phyloP scores from a whole-genome alignment of 1,140 invertebrate species.

The Drosophila triauraria region DNA sequence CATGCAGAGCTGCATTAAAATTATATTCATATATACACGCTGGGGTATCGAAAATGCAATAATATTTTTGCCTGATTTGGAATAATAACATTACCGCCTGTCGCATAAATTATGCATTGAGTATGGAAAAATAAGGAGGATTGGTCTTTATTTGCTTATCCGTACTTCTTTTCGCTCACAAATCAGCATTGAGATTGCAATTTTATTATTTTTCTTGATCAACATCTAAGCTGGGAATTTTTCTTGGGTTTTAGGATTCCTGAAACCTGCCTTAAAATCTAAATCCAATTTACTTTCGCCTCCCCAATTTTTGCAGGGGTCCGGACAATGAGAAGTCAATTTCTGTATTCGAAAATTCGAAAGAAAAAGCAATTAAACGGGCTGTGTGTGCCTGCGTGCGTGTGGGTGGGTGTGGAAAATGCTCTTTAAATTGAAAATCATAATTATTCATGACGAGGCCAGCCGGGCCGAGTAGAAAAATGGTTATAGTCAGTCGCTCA shows the following conservation, averaged over 20 bases:
- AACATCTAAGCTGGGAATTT: neutral
- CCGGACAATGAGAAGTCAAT: constrained; percentile 44
- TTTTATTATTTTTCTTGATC: neutral
- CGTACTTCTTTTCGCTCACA: neutral
- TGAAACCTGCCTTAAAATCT: constrained; percentile 33
- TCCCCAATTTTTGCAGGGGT: neutral
- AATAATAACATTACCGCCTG: constrained; percentile 53
- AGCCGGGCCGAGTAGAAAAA: constrained; percentile 30
- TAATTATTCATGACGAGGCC: constrained; percentile 68
- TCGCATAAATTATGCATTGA: constrained; percentile 47
- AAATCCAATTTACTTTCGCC: constrained; percentile 46
- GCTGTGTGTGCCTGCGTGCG: neutral
- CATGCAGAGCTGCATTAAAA: constrained; percentile 69
- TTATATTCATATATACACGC: constrained; percentile 48
- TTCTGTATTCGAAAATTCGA: constrained; percentile 37
- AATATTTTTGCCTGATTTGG: constrained; percentile 47
- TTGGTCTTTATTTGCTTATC: constrained; percentile 28
- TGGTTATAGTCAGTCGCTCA: constrained; percentile 40
- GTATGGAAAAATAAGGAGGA: constrained; percentile 5
- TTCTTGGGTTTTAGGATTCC: neutral
- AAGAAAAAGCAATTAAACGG: constrained; percentile 52
- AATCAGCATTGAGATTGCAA: neutral
- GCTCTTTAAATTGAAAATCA: constrained; percentile 76
- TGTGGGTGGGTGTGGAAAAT: constrained; percentile 42
- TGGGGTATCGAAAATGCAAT: constrained; percentile 32